Conservation (phyloP, 2,113 vertebrate species). For the Cryptoleucopteryx plumbea region DNA sequence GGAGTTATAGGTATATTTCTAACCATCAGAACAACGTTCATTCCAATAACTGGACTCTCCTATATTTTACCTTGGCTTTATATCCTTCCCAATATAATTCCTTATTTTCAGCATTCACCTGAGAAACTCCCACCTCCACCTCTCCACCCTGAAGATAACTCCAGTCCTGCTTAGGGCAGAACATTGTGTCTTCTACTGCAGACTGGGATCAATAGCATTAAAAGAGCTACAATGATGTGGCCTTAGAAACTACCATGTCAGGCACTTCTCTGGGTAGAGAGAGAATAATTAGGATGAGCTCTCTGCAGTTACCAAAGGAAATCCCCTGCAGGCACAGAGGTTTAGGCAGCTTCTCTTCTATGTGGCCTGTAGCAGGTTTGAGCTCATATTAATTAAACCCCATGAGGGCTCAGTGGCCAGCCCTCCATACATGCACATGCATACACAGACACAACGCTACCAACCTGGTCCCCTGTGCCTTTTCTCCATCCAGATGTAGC, state of each 20-base stretch:
- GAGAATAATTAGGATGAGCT: slow-evolving; percentile 32
- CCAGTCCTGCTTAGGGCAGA: not conserved
- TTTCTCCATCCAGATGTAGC: slow-evolving; percentile 99
- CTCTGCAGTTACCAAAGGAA: slow-evolving; percentile 41
- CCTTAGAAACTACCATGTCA: slow-evolving; percentile 14
- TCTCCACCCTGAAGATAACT: not conserved
- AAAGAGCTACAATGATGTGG: not conserved
- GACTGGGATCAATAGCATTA: slow-evolving; percentile 6
- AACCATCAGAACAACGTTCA: not conserved
- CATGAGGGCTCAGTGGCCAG: not conserved
- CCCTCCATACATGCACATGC: not conserved
- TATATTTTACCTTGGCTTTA: not conserved
- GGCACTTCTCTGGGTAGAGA: not conserved
- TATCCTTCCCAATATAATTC: not conserved
- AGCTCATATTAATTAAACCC: slow-evolving; percentile 50
- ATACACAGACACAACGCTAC: not conserved
- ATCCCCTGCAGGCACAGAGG: slow-evolving; percentile 34
- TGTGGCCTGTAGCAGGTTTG: slow-evolving; percentile 24
- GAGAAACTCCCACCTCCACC: not conserved
- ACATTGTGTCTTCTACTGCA: not conserved
- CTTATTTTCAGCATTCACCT: not conserved
- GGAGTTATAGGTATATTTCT: not conserved
- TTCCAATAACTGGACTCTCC: not conserved
- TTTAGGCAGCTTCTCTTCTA: slow-evolving; percentile 47
- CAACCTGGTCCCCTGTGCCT: slow-evolving; percentile 93